Evolutionary conservation across 1,140 invertebrate species (phyloP).

Genomic region (Lamellibrachia luymesi): DNA sequence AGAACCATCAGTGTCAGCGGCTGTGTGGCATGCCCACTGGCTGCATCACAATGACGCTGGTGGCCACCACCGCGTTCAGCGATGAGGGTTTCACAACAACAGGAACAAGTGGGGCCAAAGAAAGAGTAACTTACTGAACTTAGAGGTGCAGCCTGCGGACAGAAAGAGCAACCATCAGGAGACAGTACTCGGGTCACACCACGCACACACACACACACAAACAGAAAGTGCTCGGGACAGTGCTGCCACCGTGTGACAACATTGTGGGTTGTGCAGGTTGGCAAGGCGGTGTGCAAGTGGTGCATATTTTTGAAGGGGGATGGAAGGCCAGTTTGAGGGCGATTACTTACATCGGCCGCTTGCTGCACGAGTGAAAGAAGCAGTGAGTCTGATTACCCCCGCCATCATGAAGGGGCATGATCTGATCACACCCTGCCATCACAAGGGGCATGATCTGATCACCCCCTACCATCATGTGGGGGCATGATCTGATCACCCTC

Average conservation of each 20-base stretch:
- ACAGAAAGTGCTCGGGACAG: not conserved
- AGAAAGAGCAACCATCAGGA: conserved; percentile 1
- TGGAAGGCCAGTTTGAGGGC: not conserved
- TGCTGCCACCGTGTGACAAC: not conserved
- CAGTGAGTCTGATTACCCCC: not conserved
- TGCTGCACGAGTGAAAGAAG: conserved; percentile 14
- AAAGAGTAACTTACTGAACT: conserved; percentile 16
- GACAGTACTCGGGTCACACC: not conserved
- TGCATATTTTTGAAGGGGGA: not conserved
- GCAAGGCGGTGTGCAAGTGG: not conserved
- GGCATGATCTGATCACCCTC: too few relatives aligned
- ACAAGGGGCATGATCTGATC: not conserved
- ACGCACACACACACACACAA: not conserved
- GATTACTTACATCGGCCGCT: conserved; percentile 25
- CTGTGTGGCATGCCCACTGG: not conserved
- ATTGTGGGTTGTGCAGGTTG: not conserved
- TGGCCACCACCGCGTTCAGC: not conserved
- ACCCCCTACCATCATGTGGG: not conserved
- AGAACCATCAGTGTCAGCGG: not conserved
- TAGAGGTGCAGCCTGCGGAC: conserved; percentile 9
- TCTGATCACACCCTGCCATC: not conserved
- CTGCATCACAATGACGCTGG: not conserved
- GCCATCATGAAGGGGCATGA: not conserved
- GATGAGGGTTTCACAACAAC: not conserved
- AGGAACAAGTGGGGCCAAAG: not conserved